Conservation (phyloP, 2,113 vertebrate genomes). For the Microtus montanus region DNA sequence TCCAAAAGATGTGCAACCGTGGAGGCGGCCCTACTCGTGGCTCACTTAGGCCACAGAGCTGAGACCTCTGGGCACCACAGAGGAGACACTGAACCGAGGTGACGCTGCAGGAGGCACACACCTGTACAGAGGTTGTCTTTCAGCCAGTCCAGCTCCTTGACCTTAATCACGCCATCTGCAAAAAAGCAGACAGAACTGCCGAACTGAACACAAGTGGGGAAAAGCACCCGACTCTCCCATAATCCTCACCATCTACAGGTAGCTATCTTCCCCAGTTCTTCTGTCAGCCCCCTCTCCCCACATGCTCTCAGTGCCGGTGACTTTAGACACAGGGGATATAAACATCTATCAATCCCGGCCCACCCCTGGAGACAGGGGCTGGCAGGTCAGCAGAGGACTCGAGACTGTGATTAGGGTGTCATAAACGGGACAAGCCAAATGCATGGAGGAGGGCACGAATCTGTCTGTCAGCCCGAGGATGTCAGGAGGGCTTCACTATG, state of each 20-base stretch:
- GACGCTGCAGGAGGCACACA: constrained; percentile 54
- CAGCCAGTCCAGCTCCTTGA: constrained; percentile 93
- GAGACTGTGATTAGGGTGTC: fast-evolving
- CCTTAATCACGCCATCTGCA: constrained; percentile 87
- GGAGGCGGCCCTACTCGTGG: neutral
- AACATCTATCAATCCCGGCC: neutral
- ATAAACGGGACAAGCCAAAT: too few relatives aligned
- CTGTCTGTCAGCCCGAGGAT: fast-evolving
- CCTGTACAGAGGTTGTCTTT: constrained; percentile 90
- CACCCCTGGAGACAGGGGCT: neutral
- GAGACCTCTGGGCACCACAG: neutral
- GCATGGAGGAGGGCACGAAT: neutral
- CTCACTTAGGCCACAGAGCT: neutral
- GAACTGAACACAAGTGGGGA: neutral
- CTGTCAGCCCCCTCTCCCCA: neutral
- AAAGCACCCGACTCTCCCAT: fast-evolving
- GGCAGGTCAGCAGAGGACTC: fast-evolving
- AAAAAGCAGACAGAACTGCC: neutral
- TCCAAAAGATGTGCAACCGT: fast-evolving
- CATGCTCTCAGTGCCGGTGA: neutral
- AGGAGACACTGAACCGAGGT: neutral
- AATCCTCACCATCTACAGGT: neutral
- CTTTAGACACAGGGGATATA: neutral
- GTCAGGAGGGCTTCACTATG: neutral
- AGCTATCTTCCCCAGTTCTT: too few relatives aligned